Conservation (phyloP, 2,888 invertebrate genomes). For the Pollenia labialis region DNA sequence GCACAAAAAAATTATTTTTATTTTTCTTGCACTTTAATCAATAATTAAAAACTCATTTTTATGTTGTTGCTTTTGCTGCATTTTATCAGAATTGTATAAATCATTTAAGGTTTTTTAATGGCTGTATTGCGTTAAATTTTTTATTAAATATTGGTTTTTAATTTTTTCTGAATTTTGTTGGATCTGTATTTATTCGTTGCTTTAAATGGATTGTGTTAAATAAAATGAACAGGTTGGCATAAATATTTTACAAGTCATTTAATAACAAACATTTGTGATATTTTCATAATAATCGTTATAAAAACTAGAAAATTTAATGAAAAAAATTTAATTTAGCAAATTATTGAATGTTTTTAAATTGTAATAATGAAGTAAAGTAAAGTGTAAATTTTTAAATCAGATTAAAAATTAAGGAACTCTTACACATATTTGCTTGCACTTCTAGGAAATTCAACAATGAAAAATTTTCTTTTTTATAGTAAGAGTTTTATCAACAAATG, state of each 20-base stretch:
- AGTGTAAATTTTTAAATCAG: too few relatives aligned
- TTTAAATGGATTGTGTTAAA: conserved; percentile 26
- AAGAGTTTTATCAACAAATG: too few relatives aligned
- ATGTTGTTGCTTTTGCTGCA: not conserved
- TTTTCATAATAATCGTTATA: too few relatives aligned
- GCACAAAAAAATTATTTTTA: not conserved
- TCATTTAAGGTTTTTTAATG: conserved; percentile 36
- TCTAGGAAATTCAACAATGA: too few relatives aligned
- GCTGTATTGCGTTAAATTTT: conserved; percentile 3
- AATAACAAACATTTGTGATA: not conserved
- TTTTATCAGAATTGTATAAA: conserved; percentile 46
- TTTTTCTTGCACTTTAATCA: conserved; percentile 19
- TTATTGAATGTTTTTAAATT: too few relatives aligned
- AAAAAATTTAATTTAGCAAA: too few relatives aligned
- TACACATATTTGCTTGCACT: too few relatives aligned
- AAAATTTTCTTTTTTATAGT: too few relatives aligned
- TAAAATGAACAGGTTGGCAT: conserved; percentile 25
- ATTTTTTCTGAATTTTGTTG: conserved; percentile 5
- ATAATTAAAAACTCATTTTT: conserved; percentile 30
- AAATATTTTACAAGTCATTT: conserved; percentile 34
- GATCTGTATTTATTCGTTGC: not conserved
- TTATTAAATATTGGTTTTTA: conserved; percentile 29
- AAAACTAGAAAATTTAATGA: too few relatives aligned
- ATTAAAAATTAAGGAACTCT: too few relatives aligned
- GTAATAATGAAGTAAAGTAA: too few relatives aligned